phyloP scores from a whole-genome alignment of 2,797 vertebrate species.

The Eulemur albifrons region DNA sequence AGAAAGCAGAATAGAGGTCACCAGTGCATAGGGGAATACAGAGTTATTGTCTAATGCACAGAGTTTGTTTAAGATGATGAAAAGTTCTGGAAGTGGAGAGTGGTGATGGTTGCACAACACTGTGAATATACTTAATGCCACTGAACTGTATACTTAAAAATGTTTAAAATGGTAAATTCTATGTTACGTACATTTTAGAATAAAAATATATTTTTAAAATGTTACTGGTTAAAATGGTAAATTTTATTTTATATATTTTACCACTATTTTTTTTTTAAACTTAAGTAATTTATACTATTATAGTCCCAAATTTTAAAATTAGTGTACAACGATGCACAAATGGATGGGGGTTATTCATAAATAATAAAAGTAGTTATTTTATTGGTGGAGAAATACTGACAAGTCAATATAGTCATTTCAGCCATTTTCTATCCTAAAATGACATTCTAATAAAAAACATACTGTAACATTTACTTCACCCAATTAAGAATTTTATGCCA shows the following conservation, averaged over 20 bases:
- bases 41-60: neutral
- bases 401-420: constrained; percentile 28
- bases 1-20: neutral
- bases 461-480: constrained; percentile 13
- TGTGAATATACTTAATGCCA: neutral
- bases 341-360: neutral
- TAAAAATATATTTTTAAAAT: neutral
- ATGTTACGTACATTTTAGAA: neutral
- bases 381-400: neutral
- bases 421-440: constrained; percentile 40
- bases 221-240: neutral
- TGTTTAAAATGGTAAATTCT: neutral
- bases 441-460: constrained; percentile 28
- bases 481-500: constrained; percentile 21
- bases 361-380: constrained; percentile 37
- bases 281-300: neutral
- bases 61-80: neutral
- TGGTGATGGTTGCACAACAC: neutral
- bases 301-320: neutral
- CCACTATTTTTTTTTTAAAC: neutral
- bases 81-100: neutral
- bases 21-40: neutral
- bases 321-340: neutral
- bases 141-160: neutral
- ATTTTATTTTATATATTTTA: neutral